phyloP scores from a whole-genome alignment of 2,113 vertebrate genomes.

The Anser cygnoides region DNA sequence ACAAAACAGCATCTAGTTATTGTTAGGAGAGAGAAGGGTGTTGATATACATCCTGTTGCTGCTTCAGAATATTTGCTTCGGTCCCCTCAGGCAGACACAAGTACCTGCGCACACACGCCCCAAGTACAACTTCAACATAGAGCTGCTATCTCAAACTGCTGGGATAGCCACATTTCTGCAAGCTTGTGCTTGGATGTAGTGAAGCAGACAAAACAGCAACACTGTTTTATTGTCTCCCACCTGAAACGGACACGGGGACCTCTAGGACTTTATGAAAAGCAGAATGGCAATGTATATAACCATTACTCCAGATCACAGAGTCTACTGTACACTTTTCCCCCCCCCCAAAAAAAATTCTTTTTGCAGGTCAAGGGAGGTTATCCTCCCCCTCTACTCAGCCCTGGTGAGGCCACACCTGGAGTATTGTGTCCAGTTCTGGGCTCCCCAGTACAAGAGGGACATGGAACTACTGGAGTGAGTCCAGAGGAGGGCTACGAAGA shows the following conservation, averaged over 20 bases:
- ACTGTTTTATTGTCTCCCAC: not conserved
- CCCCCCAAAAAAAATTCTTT: too few relatives aligned
- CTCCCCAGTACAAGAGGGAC: too few relatives aligned
- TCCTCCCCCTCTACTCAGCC: too few relatives aligned
- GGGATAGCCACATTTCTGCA: not conserved
- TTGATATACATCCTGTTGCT: accelerated
- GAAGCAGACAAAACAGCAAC: not conserved
- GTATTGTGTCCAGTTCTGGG: too few relatives aligned
- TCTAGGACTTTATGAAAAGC: not conserved
- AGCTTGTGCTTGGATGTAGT: not conserved
- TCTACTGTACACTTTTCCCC: too few relatives aligned
- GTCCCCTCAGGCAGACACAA: accelerated
- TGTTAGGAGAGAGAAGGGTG: not conserved
- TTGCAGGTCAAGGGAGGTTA: too few relatives aligned
- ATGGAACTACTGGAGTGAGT: too few relatives aligned
- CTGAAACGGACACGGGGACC: not conserved
- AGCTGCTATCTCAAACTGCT: not conserved
- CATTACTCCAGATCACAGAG: not conserved
- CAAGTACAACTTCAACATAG: not conserved
- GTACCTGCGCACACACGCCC: too few relatives aligned
- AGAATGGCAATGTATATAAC: not conserved
- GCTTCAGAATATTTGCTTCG: not conserved
- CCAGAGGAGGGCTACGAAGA: too few relatives aligned
- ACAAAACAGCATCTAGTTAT: not conserved
- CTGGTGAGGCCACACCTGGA: too few relatives aligned